Conservation (phyloP, 2,888 invertebrate species). For the Ecliptopera silaceata region DNA sequence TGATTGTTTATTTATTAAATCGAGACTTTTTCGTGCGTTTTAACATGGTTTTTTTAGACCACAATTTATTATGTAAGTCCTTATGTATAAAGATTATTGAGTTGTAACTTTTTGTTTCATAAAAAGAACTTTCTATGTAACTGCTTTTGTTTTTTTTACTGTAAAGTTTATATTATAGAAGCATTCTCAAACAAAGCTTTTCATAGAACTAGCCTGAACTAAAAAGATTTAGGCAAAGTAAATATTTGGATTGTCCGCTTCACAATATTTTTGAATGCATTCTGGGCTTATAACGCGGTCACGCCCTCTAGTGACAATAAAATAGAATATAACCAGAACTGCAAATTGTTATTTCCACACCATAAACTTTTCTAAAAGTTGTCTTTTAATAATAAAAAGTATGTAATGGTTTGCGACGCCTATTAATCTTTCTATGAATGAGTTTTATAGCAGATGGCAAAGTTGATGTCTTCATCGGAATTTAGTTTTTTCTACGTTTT, state of each 20-base stretch:
- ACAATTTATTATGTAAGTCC: too few species aligned
- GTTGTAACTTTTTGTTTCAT: too few species aligned
- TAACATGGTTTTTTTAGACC: too few species aligned
- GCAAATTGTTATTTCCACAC: conserved; percentile 80
- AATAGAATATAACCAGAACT: conserved; percentile 60
- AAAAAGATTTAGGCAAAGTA: conserved; percentile 67
- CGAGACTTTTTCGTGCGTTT: too few species aligned
- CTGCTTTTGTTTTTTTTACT: too few species aligned
- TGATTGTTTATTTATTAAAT: too few species aligned
- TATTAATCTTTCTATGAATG: conserved; percentile 76
- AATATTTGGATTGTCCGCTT: conserved; percentile 77
- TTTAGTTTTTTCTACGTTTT: conserved; percentile 36
- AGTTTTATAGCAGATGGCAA: conserved; percentile 56
- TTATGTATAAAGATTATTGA: too few species aligned
- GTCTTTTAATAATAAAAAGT: conserved; percentile 50
- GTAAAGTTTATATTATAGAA: too few species aligned
- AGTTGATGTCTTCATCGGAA: conserved; percentile 48
- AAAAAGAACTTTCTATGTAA: too few species aligned
- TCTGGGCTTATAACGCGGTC: conserved; percentile 59
- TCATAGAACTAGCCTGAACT: conserved; percentile 27
- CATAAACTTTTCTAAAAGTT: conserved; percentile 74
- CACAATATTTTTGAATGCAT: conserved; percentile 66
- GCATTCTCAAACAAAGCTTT: conserved; percentile 22
- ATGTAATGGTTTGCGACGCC: conserved; percentile 55
- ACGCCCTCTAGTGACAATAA: conserved; percentile 70